Percentiles rank a stretch among this genome's conserved stretches.
phyloP scores from a whole-genome alignment of 2,888 invertebrate genomes.

The Bellardia pandia region DNA sequence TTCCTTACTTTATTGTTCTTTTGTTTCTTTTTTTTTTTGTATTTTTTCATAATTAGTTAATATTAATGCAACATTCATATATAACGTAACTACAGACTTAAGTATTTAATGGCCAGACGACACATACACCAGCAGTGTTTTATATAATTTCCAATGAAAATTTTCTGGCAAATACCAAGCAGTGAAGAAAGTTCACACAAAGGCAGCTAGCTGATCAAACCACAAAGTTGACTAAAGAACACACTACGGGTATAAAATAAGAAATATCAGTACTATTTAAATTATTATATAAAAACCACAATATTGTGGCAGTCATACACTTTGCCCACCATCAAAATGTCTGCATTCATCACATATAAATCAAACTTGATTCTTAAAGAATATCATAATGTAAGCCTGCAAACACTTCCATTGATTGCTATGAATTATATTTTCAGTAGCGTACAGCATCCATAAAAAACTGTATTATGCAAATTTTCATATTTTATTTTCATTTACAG shows the following conservation, averaged over 20 bases:
- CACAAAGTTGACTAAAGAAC: too few species aligned
- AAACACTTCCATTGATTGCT: too few species aligned
- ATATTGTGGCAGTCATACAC: too few species aligned
- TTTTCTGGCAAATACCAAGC: not conserved
- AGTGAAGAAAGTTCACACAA: too few species aligned
- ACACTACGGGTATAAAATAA: too few species aligned
- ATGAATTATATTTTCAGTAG: not conserved
- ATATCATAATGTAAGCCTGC: not conserved
- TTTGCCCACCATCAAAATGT: too few species aligned
- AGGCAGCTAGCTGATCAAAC: too few species aligned
- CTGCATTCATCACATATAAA: too few species aligned
- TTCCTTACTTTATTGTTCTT: constrained; percentile 15
- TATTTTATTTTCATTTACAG: not conserved
- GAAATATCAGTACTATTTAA: too few species aligned
- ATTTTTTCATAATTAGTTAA: constrained; percentile 28
- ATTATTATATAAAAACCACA: too few species aligned
- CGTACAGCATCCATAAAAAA: not conserved
- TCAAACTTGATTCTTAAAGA: not conserved
- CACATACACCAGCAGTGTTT: not conserved
- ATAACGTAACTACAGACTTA: not conserved
- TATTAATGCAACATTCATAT: constrained; percentile 4
- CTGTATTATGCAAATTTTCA: constrained; percentile 24
- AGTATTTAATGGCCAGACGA: constrained; percentile 13
- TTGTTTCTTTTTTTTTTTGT: not conserved
- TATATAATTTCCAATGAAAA: not conserved